Evolutionary conservation across 1,140 invertebrate species (phyloP), one percentile per base, ranked within the genome.

Genomic region (Drosophila subpulchrella): DNA sequence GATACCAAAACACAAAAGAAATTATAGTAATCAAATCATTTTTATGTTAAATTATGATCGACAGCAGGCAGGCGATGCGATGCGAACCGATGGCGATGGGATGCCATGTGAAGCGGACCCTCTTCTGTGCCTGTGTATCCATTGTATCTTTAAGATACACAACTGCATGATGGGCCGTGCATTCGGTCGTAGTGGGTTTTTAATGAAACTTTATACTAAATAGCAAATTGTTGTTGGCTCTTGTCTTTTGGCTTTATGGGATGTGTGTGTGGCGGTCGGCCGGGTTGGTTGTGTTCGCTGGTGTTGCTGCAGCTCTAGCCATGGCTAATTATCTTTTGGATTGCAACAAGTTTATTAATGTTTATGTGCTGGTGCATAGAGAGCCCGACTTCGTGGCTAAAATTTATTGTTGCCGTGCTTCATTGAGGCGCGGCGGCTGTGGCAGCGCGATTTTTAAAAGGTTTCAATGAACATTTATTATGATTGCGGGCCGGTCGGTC

Each of bases 1-100:
- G 84, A 89, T 89, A 89, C 85, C 84, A 89, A 89, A 89, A 89
- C 84, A 89, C 84, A 89, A 89, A 89, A 89, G 84, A 89, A 89
- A 89, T 89, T 89, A 89, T 89, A 89, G 84, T 89, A 89, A 89
- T 89, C 84, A 89, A 89, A 89, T 89, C 84, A 89, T 89, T 89
- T 89, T 89, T 89, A 89, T 89, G 84, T 89, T 89, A 89, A 89
- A 89, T 89, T 89, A 89, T 89, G 84, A 89, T 89, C 84, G 84
- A 89, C 84, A 90, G 84, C 84, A 83, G 76, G 84, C 81, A 89
- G 81, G 74, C 85, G 79, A 78, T 60, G 47, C 75, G 53, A 36
- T 30, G 48, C 54, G 20, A 20, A 20, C 20, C 20, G 20, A 20
- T 20, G 20, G 20, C 20, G 27, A 41, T 36, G 48, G 10, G 53